phyloP scores from a whole-genome alignment of 2,888 invertebrate species.

The Acleris emargana region DNA sequence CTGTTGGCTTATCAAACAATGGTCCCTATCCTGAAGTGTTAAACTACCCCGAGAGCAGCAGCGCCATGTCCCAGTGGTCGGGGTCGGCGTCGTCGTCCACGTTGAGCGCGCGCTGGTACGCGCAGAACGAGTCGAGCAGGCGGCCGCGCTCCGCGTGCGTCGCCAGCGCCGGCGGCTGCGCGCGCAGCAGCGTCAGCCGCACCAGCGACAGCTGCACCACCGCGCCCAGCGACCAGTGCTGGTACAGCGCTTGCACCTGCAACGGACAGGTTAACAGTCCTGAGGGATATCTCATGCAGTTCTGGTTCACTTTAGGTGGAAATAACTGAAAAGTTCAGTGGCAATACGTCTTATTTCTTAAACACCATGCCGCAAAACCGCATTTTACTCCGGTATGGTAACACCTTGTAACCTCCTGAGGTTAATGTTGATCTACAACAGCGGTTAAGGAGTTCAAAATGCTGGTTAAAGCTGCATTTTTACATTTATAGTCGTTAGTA shows the following conservation, averaged over 20 bases:
- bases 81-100: slow-evolving; percentile 86
- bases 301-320: too few relatives aligned
- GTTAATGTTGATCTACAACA: too few relatives aligned
- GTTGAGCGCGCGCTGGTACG: slow-evolving; percentile 87
- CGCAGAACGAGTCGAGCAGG: slow-evolving; percentile 89
- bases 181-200: slow-evolving; percentile 87
- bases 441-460: too few relatives aligned
- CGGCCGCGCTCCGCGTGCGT: slow-evolving; percentile 86
- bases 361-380: too few relatives aligned
- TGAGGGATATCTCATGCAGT: too few relatives aligned
- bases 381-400: too few relatives aligned
- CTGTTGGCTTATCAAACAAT: background rate
- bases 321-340: too few relatives aligned
- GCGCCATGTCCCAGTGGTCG: slow-evolving; percentile 91
- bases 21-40: background rate
- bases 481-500: too few relatives aligned
- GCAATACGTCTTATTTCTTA: too few relatives aligned
- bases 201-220: slow-evolving; percentile 87
- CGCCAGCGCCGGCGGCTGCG: slow-evolving; percentile 85
- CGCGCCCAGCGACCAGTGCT: slow-evolving; percentile 88
- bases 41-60: slow-evolving; percentile 88
- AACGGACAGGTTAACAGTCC: slow-evolving; percentile 36
- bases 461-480: too few relatives aligned
- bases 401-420: too few relatives aligned
- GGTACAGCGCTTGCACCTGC: slow-evolving; percentile 91